Evolutionary conservation across 2,888 invertebrate genomes (phyloP), one percentile per base, ranked within the genome.

Genomic region (Drosophila putrida): DNA sequence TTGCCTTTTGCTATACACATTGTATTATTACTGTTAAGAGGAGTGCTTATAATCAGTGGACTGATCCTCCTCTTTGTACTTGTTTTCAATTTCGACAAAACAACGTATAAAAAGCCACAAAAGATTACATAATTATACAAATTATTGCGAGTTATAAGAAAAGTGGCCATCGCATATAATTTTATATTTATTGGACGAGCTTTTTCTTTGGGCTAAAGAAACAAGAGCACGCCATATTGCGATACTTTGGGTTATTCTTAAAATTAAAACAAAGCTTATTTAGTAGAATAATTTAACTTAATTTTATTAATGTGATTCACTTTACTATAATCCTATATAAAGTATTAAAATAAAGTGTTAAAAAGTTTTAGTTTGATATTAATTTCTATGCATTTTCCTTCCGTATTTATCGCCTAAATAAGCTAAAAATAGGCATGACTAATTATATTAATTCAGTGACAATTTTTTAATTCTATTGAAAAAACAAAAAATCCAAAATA

Each of bases 51-150:
- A 73, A 74, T 77, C 74, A 73, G 71, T 55, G 63, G 57, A 39
- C 57, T 41, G 62, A 47, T 50, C 66, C 72, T 44, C 63, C 60
- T 53, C 60, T 41, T 63, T 47, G 70, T 70, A 81, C 82, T 81
- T 81, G 65, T 81, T 81, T 81, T 84, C 80, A 84, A 81, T 81
- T 81, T 80, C 20, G 49, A 27, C 27, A 11, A 36, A 49, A 46
- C 28, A 58, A 39, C 27, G 35, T 20, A 67, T 38, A 27, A 44
- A 43, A 51, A 41, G 50, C 58, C 43, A 64, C 55, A 46, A 61
- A 60, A 57, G 71, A 76, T 86, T 74, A 78, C 63, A 76, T 83
- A 78, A 80, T 82, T 78, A 80, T 80, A 70, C 57, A 68, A 71
- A 83, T 82, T 83, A 71, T 71, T 27, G 50, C 36, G 13, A 55